phyloP scores from a whole-genome alignment of 2,797 vertebrate species.

The Platalea minor region DNA sequence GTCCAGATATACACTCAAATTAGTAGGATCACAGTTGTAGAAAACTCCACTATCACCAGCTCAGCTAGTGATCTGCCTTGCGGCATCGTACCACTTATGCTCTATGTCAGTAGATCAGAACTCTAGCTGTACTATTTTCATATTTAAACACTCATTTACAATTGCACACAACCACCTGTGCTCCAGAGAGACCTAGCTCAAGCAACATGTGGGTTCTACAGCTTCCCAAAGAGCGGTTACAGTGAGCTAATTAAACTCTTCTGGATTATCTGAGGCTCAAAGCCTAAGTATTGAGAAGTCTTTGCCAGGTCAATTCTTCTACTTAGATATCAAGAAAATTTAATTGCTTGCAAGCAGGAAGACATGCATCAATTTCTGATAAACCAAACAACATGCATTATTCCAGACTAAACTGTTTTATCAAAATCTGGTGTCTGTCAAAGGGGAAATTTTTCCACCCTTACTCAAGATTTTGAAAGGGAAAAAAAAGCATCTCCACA shows the following conservation, averaged over 20 bases:
- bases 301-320: not conserved
- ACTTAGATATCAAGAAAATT: not conserved
- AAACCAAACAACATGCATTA: not conserved
- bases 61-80: not conserved
- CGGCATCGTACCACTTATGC: rapidly evolving
- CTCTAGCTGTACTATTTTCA: not conserved
- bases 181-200: not conserved
- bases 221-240: not conserved
- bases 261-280: not conserved
- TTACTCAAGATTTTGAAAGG: not conserved
- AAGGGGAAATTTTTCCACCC: not conserved
- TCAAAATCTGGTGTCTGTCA: not conserved
- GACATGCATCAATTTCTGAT: not conserved
- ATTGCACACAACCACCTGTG: not conserved
- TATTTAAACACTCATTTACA: not conserved
- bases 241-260: not conserved
- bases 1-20: not conserved
- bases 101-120: not conserved
- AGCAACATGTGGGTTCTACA: not conserved
- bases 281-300: not conserved
- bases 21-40: not conserved
- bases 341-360: not conserved
- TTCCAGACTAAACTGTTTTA: not conserved
- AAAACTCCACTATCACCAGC: not conserved
- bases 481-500: not conserved